A percentile compares a stretch with the other conserved stretches of the same genome.
Evolutionary conservation across 2,888 invertebrate genomes (phyloP).

Genomic region (Acrocera orbiculus): DNA sequence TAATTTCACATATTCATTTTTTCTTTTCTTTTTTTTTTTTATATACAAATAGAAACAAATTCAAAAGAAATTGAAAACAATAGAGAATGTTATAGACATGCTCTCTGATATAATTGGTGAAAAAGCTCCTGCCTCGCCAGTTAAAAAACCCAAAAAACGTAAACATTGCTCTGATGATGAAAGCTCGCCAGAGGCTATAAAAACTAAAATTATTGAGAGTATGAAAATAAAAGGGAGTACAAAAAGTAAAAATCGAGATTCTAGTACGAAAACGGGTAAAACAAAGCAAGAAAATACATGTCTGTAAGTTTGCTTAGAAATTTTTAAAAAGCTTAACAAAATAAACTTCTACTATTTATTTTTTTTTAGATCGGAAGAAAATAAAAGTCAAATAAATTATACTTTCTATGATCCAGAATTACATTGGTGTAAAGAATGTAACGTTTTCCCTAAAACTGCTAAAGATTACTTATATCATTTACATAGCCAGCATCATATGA

Average conservation of each 20-base stretch:
- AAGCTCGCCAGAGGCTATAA: slow-evolving; percentile 29
- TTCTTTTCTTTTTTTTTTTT: slow-evolving; percentile 6
- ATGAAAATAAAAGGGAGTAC: slow-evolving; percentile 21
- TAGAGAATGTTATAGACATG: slow-evolving; percentile 77
- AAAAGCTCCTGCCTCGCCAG: slow-evolving; percentile 28
- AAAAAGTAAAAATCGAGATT: background rate
- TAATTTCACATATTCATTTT: slow-evolving; percentile 8
- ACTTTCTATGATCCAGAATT: slow-evolving; percentile 77
- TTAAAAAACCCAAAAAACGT: slow-evolving; percentile 12
- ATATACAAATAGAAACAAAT: slow-evolving; percentile 24
- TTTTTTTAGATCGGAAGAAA: slow-evolving; percentile 11
- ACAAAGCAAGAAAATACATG: background rate
- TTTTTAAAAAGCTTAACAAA: slow-evolving; percentile 1
- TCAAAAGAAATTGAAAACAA: slow-evolving; percentile 40
- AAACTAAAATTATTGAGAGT: slow-evolving; percentile 27
- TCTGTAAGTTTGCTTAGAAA: background rate
- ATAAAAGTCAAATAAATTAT: slow-evolving; percentile 43
- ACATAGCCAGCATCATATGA: slow-evolving; percentile 57
- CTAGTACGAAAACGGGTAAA: background rate
- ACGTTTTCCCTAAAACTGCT: slow-evolving; percentile 71
- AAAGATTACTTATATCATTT: slow-evolving; percentile 73
- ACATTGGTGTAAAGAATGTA: slow-evolving; percentile 79
- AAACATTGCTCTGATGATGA: slow-evolving; percentile 16
- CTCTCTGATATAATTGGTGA: slow-evolving; percentile 69
- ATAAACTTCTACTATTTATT: background rate